phyloP scores from a whole-genome alignment of 1,140 invertebrate species.

The Heliconius melpomene region DNA sequence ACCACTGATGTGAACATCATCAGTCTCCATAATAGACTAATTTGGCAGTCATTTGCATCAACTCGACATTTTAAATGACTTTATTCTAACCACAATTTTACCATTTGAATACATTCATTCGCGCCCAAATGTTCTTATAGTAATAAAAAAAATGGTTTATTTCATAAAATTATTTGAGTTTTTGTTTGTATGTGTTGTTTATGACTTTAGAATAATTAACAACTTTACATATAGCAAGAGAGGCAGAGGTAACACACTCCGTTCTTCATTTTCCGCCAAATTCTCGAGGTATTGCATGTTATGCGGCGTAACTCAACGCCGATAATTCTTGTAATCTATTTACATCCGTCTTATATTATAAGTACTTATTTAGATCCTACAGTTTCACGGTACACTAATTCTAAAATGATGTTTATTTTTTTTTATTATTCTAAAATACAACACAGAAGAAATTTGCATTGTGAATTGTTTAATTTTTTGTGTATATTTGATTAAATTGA shows the following conservation, averaged over 20 bases:
- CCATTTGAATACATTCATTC: slow-evolving; percentile 4
- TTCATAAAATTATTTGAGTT: neutral
- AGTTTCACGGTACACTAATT: neutral
- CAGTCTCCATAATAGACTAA: neutral
- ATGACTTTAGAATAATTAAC: no score
- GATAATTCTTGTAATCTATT: no score
- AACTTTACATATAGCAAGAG: no score
- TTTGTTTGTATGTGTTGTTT: no score
- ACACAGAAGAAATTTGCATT: neutral
- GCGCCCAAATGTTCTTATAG: neutral
- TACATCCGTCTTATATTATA: no score
- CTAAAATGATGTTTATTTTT: neutral
- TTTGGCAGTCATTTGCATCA: slow-evolving; percentile 5
- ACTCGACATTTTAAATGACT: neutral
- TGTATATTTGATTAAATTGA: neutral
- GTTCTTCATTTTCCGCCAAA: no score
- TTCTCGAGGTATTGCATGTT: no score
- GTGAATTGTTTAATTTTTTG: neutral
- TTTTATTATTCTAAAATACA: neutral
- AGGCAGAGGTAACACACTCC: no score
- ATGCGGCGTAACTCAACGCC: no score
- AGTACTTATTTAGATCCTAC: neutral
- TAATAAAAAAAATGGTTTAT: neutral
- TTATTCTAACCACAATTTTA: neutral
- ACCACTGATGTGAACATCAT: neutral